Conservation (phyloP, 2,888 invertebrate genomes). For the Crioceris asparagi region DNA sequence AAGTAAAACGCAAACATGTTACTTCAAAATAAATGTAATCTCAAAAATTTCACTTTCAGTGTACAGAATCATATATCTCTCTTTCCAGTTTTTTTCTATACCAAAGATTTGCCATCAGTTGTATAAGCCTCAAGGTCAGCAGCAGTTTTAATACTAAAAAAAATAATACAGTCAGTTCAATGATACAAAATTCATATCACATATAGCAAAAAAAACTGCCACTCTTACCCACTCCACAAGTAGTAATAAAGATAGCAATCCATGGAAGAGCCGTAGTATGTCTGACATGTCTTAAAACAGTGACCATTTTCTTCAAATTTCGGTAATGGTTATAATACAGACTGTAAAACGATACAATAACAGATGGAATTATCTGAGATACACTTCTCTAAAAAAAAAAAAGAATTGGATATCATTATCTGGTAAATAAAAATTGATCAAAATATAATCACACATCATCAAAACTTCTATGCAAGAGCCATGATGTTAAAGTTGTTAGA, state of each 20-base stretch:
- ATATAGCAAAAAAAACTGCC: background rate
- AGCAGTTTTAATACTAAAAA: slow-evolving; percentile 26
- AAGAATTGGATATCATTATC: background rate
- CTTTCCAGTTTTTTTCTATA: slow-evolving; percentile 29
- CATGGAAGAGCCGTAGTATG: slow-evolving; percentile 24
- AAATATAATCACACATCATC: slow-evolving; percentile 18
- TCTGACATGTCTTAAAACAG: slow-evolving; percentile 21
- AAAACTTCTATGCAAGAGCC: slow-evolving; percentile 28
- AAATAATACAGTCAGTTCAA: background rate
- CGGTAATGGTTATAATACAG: slow-evolving; percentile 31
- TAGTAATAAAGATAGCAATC: slow-evolving; percentile 22
- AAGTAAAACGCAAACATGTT: too few species aligned
- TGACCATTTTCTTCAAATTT: slow-evolving; percentile 24
- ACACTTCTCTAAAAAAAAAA: slow-evolving; percentile 20
- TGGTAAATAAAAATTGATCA: background rate
- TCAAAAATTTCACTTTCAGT: slow-evolving; percentile 4
- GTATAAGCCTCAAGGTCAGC: slow-evolving; percentile 26
- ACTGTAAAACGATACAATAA: slow-evolving; percentile 26
- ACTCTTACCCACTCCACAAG: slow-evolving; percentile 22
- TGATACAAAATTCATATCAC: background rate
- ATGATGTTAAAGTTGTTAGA: slow-evolving; percentile 24
- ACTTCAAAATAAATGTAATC: too few species aligned
- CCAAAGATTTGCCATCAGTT: slow-evolving; percentile 30
- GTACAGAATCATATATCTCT: slow-evolving; percentile 22
- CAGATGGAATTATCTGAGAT: slow-evolving; percentile 30